Evolutionary conservation across 2,888 invertebrate species (phyloP).

Genomic region (Dicyrtomina minuta): DNA sequence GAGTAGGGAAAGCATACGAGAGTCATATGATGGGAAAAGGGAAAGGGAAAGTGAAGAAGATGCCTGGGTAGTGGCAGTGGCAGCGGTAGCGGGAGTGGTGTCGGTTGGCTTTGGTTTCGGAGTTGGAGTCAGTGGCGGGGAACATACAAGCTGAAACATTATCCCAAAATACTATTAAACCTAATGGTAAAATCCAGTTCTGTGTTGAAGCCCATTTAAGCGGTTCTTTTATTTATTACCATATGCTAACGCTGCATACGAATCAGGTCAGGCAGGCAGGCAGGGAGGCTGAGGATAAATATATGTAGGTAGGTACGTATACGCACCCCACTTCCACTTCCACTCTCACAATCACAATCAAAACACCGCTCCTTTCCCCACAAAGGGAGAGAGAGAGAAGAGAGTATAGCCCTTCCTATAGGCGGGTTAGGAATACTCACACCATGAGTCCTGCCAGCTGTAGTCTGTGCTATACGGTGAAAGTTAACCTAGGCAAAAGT

Average conservation of each 20-base stretch:
- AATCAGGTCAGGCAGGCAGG: background rate
- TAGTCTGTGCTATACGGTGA: too few species aligned
- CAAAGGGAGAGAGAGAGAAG: background rate
- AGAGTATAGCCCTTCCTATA: background rate
- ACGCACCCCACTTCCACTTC: background rate
- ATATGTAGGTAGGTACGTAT: background rate
- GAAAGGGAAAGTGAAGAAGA: too few species aligned
- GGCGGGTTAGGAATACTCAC: too few species aligned
- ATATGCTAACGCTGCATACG: slow-evolving; percentile 21
- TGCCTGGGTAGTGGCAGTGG: too few species aligned
- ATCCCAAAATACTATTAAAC: slow-evolving; percentile 33
- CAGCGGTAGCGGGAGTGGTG: too few species aligned
- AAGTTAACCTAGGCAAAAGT: too few species aligned
- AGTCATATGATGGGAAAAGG: too few species aligned
- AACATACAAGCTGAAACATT: slow-evolving; percentile 22
- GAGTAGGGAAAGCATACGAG: too few species aligned
- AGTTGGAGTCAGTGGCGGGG: background rate
- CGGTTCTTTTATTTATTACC: slow-evolving; percentile 28
- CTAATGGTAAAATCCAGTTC: slow-evolving; percentile 32
- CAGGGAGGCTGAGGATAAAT: background rate
- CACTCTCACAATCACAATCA: too few species aligned
- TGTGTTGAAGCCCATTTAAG: slow-evolving; percentile 24
- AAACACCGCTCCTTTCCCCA: background rate
- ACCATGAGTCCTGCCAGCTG: too few species aligned
- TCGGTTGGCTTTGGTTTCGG: too few species aligned